Evolutionary conservation across 2,888 invertebrate genomes (phyloP), one percentile per base, ranked within the genome.

Genomic region (Drosophila paranaensis): DNA sequence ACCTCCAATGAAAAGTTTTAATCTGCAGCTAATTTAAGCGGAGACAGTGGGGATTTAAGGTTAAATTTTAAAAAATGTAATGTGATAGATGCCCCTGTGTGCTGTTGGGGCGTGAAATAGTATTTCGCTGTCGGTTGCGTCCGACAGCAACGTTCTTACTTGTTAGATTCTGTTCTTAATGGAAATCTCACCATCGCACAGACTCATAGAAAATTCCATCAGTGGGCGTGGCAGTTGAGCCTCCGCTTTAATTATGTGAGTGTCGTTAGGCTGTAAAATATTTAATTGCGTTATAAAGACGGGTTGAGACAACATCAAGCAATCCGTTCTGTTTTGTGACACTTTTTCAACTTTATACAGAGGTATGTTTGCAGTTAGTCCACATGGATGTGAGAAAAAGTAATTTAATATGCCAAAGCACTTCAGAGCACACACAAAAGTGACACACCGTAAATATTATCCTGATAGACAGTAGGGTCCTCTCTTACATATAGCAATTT

Each of bases 281-380:
- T 50, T 63, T 57, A 64, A 74, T 54, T 75, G 33, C 33, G 30
- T 53, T 53, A 53, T 25, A 50, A 64, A 48, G 37, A 20, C 53
- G 10, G 11, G 25, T 13, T 48, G 48, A 53, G 54, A 11, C 40
- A 54, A 6, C 25, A 57, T 55, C 33, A 40, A 14, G 42, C 39
- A 25, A 20, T 30, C 54, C 10, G 30, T n/a, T 46, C 45, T 42
- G n/a, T 42, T 42, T 40, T 42, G 37, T 42, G 4, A 13, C 51
- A 48, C 20, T 50, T 42, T 27, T 25, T 37, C 13, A 37, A 16
- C 27, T 46, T 46, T 39, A 30, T 25, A 8, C n/a, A n/a, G 6
- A 45, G 2, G 25, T 35, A 14, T 43, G 14, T 20, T 33, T 56
- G 14, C 56, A n/a, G 14, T 25, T 14, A 11, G 11, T 30, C 14